phyloP scores from a whole-genome alignment of 2,888 invertebrate species.

The Sesia apiformis region DNA sequence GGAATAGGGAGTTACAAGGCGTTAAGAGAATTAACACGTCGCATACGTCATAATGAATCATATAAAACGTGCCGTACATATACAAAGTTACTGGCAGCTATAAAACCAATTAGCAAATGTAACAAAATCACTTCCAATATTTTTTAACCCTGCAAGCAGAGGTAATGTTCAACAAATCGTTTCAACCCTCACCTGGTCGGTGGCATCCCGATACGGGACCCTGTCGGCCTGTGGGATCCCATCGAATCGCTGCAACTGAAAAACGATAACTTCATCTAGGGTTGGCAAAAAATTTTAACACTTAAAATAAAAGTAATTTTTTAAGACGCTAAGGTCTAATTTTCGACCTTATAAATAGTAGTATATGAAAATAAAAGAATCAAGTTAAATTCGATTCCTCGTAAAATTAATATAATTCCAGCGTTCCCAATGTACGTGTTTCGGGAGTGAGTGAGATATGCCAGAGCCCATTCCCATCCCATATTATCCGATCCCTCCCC shows the following conservation, averaged over 20 bases:
- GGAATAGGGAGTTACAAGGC: no score
- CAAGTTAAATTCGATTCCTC: no score
- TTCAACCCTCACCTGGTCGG: constrained; percentile 9
- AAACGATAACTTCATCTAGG: constrained; percentile 50
- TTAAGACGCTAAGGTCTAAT: no score
- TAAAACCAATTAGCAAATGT: background rate
- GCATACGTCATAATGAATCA: no score
- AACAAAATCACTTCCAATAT: background rate
- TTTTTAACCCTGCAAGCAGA: background rate
- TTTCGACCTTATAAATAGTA: no score
- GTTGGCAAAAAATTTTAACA: constrained; percentile 17
- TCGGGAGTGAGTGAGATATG: no score
- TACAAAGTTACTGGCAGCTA: background rate
- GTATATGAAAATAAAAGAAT: no score
- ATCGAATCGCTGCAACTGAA: constrained; percentile 27
- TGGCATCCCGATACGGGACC: constrained; percentile 22
- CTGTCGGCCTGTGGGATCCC: constrained; percentile 12
- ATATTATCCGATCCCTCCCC: no score
- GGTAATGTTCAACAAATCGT: constrained; percentile 1
- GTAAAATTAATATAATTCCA: no score
- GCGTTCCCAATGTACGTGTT: no score
- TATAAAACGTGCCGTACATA: background rate
- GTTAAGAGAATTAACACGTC: no score
- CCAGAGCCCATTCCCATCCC: no score
- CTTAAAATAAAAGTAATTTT: background rate